Percentiles rank a stretch among this genome's conserved stretches.
These are phyloP conservation scores for Phodopus roborovskii DNA, from an alignment of 2,113 vertebrate genomes.

Conservation along the genomic window DNA sequence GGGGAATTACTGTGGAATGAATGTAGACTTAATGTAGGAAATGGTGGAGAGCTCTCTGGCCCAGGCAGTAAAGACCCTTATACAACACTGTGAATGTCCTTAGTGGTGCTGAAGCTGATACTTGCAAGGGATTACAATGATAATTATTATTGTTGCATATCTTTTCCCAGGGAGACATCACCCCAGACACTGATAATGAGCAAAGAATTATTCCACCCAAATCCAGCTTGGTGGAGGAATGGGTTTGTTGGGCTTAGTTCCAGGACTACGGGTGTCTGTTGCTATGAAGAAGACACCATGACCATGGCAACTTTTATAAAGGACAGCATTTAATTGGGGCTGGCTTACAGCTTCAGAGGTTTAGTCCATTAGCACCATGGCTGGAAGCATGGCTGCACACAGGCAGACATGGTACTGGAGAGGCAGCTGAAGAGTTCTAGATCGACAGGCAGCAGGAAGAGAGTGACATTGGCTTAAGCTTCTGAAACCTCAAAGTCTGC, in stretches of 20 bases:
- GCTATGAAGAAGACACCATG: not conserved
- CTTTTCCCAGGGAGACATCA: not conserved
- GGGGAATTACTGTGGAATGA: not conserved
- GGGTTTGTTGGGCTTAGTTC: not conserved
- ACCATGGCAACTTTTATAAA: not conserved
- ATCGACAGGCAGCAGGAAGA: not conserved
- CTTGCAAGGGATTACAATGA: not conserved
- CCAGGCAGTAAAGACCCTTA: accelerated
- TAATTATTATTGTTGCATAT: not conserved
- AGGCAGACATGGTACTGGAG: not conserved
- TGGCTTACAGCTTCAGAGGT: not conserved
- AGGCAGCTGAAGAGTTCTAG: not conserved
- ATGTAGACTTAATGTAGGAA: no score
- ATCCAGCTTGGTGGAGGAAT: not conserved
- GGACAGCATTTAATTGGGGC: not conserved
- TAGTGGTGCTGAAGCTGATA: accelerated
- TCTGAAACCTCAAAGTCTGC: not conserved
- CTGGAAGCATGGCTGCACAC: not conserved
- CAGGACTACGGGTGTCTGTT: not conserved
- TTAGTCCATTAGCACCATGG: not conserved
- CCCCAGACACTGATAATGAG: not conserved
- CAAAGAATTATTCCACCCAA: no score
- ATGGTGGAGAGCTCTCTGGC: accelerated
- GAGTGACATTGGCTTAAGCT: not conserved
- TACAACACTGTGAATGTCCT: accelerated